A percentile compares a stretch with the other conserved stretches of the same genome.
phyloP scores from a whole-genome alignment of 2,113 vertebrate species.

The Telmatochromis brichardi region DNA sequence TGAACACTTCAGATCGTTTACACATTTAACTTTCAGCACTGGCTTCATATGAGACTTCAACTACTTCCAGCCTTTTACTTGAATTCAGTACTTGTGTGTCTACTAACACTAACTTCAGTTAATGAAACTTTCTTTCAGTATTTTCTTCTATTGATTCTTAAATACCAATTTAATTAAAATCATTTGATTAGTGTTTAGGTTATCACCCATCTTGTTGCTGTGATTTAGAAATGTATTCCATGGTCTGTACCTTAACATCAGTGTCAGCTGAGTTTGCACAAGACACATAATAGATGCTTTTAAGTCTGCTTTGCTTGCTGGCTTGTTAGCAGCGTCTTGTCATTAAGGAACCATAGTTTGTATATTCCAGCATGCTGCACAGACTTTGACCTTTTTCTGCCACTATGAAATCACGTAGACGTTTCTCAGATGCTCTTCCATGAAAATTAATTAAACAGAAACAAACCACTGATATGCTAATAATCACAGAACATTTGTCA shows the following conservation, averaged over 20 bases:
- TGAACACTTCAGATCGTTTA: background rate
- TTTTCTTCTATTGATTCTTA: background rate
- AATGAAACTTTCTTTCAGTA: background rate
- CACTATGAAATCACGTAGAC: background rate
- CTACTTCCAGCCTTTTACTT: background rate
- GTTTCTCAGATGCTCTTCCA: background rate
- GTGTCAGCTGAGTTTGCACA: background rate
- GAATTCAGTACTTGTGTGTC: background rate
- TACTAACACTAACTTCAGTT: background rate
- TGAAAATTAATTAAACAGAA: background rate
- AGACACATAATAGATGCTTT: background rate
- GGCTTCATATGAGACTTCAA: background rate
- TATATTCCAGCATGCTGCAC: background rate
- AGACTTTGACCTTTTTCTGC: background rate
- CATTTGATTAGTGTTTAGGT: background rate
- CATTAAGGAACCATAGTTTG: background rate
- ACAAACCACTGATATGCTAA: background rate
- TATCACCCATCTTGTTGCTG: background rate
- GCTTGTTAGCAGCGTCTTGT: background rate
- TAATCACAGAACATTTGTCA: background rate
- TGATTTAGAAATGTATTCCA: background rate
- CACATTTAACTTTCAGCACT: background rate
- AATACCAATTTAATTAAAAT: background rate
- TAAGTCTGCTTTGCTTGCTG: background rate
- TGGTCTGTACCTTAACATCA: background rate